These are phyloP conservation scores for Otus sunia DNA, from an alignment of 2,113 vertebrate species.

Conservation along the genomic window DNA sequence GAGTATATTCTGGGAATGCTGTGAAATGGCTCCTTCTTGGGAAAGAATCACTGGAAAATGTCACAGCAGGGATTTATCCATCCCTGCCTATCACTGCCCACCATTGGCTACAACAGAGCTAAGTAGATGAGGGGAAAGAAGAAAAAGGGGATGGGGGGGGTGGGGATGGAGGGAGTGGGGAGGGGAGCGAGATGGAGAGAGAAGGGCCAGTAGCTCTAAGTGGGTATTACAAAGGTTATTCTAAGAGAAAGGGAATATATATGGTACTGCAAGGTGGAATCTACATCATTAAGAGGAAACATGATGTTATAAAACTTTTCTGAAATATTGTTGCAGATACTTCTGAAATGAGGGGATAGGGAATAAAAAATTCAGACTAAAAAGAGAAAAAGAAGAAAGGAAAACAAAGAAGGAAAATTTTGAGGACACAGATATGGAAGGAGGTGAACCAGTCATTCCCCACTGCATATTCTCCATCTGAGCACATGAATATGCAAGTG, in stretches of 20 bases:
- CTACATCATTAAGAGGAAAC: not conserved
- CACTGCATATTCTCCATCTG: not conserved
- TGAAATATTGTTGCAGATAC: not conserved
- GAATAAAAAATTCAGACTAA: not conserved
- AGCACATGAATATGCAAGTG: conserved; percentile 30
- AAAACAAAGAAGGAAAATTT: not conserved
- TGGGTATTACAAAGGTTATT: not conserved
- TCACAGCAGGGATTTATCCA: not conserved
- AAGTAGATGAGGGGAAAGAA: not conserved
- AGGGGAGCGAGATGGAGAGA: too few relatives aligned
- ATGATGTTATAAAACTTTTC: not conserved
- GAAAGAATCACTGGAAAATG: not conserved
- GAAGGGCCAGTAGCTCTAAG: not conserved
- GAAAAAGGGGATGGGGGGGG: not conserved
- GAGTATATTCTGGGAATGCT: not conserved
- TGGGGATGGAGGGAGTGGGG: too few relatives aligned
- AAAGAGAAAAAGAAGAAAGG: not conserved
- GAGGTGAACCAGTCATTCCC: not conserved
- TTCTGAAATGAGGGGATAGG: not conserved
- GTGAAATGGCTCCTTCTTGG: not conserved
- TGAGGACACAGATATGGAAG: not conserved
- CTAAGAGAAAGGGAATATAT: not conserved
- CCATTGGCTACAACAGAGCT: not conserved
- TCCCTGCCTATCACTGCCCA: not conserved
- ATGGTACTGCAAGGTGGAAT: not conserved